phyloP scores from a whole-genome alignment of 92 coral and sea anemone species.

The Scolanthus callimorphus region DNA sequence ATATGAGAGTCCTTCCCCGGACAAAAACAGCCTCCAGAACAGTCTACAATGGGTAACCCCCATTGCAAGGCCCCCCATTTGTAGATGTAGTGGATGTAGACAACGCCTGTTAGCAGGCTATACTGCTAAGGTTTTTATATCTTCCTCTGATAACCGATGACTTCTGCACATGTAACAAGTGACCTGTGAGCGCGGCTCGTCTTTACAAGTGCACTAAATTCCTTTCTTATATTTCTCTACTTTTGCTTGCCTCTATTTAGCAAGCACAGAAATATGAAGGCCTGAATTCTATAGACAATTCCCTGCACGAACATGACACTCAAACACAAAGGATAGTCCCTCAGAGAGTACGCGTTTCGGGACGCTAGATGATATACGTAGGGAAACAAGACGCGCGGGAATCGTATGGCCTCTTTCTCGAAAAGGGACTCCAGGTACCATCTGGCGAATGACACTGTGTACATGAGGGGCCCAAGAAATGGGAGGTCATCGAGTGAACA shows the following conservation, averaged over 20 bases:
- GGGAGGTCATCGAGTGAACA: conserved; percentile 37
- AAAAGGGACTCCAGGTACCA: conserved; percentile 57
- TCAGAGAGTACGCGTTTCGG: conserved; percentile 38
- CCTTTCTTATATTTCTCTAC: no score
- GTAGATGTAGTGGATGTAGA: no score
- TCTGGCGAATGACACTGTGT: conserved; percentile 44
- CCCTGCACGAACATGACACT: conserved; percentile 33
- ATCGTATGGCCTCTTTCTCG: conserved; percentile 50
- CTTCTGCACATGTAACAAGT: no score
- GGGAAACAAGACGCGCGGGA: conserved; percentile 35
- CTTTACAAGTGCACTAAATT: no score
- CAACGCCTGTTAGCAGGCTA: no score
- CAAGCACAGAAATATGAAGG: conserved; percentile 36
- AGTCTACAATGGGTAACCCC: no score
- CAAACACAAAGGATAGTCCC: conserved; percentile 34
- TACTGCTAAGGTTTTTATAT: no score
- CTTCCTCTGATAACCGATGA: no score
- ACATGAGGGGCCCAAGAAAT: conserved; percentile 40
- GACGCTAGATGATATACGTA: conserved; percentile 19
- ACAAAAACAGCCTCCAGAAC: no score
- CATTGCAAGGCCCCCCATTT: no score
- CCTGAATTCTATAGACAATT: conserved; percentile 24
- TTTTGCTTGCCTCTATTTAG: conserved; percentile 58
- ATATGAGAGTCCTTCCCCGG: no score
- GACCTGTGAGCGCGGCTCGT: no score